phyloP scores from a whole-genome alignment of 2,797 vertebrate genomes.

The Hemibagrus guttatus region DNA sequence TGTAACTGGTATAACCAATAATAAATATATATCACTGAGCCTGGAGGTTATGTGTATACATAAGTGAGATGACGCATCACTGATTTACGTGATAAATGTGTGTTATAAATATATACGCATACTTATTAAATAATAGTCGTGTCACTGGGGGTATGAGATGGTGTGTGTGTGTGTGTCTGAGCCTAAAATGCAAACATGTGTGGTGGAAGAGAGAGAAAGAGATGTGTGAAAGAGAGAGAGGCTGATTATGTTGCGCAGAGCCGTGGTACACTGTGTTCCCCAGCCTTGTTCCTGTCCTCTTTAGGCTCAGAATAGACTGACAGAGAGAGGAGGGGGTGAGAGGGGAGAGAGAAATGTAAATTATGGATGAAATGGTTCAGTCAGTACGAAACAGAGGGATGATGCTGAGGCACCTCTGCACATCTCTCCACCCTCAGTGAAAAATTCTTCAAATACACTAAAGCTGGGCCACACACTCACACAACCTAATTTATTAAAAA shows the following conservation, averaged over 20 bases:
- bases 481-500: slow-evolving; percentile 13
- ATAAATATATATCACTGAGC: neutral
- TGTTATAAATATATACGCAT: neutral
- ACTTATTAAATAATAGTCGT: slow-evolving; percentile 19
- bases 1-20: neutral
- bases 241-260: slow-evolving; percentile 35
- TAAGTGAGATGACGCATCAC: neutral
- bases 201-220: slow-evolving; percentile 42
- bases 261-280: slow-evolving; percentile 54
- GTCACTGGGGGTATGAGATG: neutral
- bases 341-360: slow-evolving; percentile 51
- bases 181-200: slow-evolving; percentile 26
- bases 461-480: slow-evolving; percentile 8
- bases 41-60: neutral
- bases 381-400: slow-evolving; percentile 57
- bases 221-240: slow-evolving; percentile 6
- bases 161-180: slow-evolving; percentile 4
- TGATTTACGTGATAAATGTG: neutral
- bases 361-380: slow-evolving; percentile 52
- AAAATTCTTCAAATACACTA: slow-evolving; percentile 29
- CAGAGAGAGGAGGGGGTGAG: slow-evolving; percentile 42
- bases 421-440: slow-evolving; percentile 4
- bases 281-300: slow-evolving; percentile 54
- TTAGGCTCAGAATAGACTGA: slow-evolving; percentile 56
- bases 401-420: slow-evolving; percentile 29